Base-by-base conservation (phyloP, 2,797 vertebrate species). In the Channa striata region DNA sequence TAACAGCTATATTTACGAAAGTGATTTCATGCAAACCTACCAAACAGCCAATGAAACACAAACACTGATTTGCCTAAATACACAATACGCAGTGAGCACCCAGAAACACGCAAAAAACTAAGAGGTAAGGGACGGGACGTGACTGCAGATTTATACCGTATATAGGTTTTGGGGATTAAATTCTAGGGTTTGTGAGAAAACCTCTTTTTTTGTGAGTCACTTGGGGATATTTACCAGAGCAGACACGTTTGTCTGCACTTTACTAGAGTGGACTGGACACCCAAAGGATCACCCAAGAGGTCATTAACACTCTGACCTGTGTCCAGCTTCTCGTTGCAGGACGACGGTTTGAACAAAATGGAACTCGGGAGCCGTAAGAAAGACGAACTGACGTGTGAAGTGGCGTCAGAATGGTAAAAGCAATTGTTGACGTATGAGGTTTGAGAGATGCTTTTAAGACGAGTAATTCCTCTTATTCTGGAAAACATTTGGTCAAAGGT, bases 1-100 rank as follows among this genome's bases (percentile, higher is more conserved):
- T 88, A 92, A 92, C 86, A 77, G 87, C 86, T 89, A 85, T 88
- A 87, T 91, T 92, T 91, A 89, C 85, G 74, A 56, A 86, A 89
- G 82, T 80, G 84, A 92, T 90, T 91, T 91, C 72, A 87, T 81
- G 86, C 74, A 59, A 86, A 86, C 87, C 88, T 82, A 89, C 84
- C 61, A 78, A 68, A 81, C 72, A 69, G 70, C 70, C 74, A 73
- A 54, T 69, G 53, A 86, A 91, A 88, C 81, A 79, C 82, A 84
- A 84, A 86, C 75, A 72, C 61, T 53, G 68, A 90, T 82, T 85
- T 87, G 54, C 70, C 67, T 69, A 82, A 83, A 87, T 56, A 80
- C 78, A 77, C 74, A 82, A 70, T 53, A 69, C 62, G 65, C 65
- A 60, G 57, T 59, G 49, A 46, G 19, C 60, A 64, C 67, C 73